Evolutionary conservation across 2,888 invertebrate genomes (phyloP), one percentile per base, ranked within the genome.

Genomic region (Oxycera nigricornis): DNA sequence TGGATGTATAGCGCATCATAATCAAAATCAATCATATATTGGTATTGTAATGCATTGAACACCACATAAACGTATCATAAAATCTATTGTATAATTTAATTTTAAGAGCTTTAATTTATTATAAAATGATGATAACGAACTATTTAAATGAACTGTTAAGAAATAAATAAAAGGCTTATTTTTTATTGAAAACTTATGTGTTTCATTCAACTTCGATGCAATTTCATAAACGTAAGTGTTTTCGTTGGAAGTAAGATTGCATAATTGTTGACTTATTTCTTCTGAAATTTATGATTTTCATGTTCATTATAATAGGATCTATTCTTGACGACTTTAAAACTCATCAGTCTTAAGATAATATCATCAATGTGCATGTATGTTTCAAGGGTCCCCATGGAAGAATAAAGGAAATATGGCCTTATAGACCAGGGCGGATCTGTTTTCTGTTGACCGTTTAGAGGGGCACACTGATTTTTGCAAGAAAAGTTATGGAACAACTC

Each of bases 51-150:
- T 61, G 31, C 61, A 31, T 61, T 17, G 17, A 14, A 61, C 20
- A 61, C 2, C 9, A 61, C n/a, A n/a, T n/a, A n/a, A n/a, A 52
- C 55, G 70, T 70, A 70, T 55, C 70, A 70, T 70, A 70, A 70
- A 26, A 70, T 39, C 26, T 24, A 41, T 65, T 65, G 7, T 22
- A 9, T 39, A 39, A 39, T 30, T 65, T 65, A 70, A 31, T 35
- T 55, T 31, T 70, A 70, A 70, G 24, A 55, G 52, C 70, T 52
- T 70, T 70, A 70, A 70, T 70, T 70, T 70, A 70, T 70, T 70
- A 55, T 70, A 70, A 68, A 68, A 28, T 41, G n/a, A 68, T 46
- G 24, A 35, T 20, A 14, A 24, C 9, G 24, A 55, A 7, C n/a
- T 55, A 55, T 55, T 55, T 59, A 59, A 59, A 26, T 1, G 30